Percentiles rank a stretch among this genome's conserved stretches.
Conservation (phyloP, 2,797 vertebrate genomes). For the Melanogrammus aeglefinus region DNA sequence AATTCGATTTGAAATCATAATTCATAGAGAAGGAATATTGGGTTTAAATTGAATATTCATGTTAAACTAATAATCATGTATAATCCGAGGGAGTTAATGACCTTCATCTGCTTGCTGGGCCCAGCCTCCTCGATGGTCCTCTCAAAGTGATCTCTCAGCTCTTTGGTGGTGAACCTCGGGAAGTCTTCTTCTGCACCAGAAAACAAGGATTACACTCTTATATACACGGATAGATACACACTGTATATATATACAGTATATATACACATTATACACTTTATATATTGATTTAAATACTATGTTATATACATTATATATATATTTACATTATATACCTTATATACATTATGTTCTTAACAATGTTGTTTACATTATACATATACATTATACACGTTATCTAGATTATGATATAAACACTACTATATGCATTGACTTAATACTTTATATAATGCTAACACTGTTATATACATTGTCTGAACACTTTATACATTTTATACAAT, state of each 20-base stretch:
- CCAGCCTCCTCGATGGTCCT: constrained; percentile 81
- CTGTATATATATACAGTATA: neutral
- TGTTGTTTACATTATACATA: too few species aligned
- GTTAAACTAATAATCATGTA: neutral
- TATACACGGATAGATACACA: too few species aligned
- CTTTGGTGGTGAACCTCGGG: constrained; percentile 85
- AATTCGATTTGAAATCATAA: neutral
- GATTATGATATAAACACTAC: too few species aligned
- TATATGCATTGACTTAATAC: too few species aligned
- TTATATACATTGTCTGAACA: too few species aligned
- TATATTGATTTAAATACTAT: too few species aligned
- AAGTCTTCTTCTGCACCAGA: constrained; percentile 76
- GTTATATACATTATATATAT: too few species aligned
- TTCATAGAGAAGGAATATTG: constrained; percentile 7
- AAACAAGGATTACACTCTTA: constrained; percentile 20
- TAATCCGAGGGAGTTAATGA: constrained; percentile 52
- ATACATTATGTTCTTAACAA: too few species aligned
- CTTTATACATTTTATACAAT: constrained; percentile 12
- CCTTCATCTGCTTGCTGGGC: constrained; percentile 85
- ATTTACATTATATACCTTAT: too few species aligned
- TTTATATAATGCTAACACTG: too few species aligned
- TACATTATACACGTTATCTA: too few species aligned
- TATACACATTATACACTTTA: too few species aligned
- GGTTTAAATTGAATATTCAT: neutral
- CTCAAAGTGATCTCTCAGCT: constrained; percentile 91